Conservation (phyloP, 2,888 invertebrate species). For the Agrochola lota region DNA sequence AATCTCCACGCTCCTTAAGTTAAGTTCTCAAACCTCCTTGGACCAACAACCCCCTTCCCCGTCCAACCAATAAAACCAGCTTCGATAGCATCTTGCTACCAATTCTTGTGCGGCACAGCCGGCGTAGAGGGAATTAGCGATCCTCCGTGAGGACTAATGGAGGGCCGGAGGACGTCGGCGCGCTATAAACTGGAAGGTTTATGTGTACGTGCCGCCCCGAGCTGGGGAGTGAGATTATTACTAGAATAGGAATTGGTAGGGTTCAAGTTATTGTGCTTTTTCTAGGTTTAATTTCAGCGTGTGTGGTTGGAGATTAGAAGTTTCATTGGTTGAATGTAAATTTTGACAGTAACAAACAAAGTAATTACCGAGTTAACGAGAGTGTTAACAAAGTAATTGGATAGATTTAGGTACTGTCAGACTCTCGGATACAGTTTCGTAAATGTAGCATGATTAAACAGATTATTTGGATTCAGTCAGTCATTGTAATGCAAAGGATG, state of each 20-base stretch:
- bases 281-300: conserved; percentile 33
- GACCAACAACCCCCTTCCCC: conserved; percentile 25
- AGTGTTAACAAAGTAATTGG: neutral
- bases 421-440: neutral
- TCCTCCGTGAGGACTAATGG: conserved; percentile 65
- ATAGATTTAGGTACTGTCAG: neutral
- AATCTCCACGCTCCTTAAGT: neutral
- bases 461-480: neutral
- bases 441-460: neutral
- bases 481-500: neutral
- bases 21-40: neutral
- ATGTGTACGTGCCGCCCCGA: conserved; percentile 59
- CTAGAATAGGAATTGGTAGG: conserved; percentile 62
- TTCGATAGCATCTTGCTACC: conserved; percentile 62
- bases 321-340: neutral
- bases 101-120: conserved; percentile 56
- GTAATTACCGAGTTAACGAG: no score
- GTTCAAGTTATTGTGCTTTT: conserved; percentile 42
- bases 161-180: conserved; percentile 61
- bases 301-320: conserved; percentile 7
- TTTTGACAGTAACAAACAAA: neutral
- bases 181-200: conserved; percentile 64
- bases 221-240: conserved; percentile 59
- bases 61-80: conserved; percentile 52
- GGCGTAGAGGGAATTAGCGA: conserved; percentile 67